phyloP scores from a whole-genome alignment of 2,888 invertebrate genomes.

The Bedellia somnulentella region DNA sequence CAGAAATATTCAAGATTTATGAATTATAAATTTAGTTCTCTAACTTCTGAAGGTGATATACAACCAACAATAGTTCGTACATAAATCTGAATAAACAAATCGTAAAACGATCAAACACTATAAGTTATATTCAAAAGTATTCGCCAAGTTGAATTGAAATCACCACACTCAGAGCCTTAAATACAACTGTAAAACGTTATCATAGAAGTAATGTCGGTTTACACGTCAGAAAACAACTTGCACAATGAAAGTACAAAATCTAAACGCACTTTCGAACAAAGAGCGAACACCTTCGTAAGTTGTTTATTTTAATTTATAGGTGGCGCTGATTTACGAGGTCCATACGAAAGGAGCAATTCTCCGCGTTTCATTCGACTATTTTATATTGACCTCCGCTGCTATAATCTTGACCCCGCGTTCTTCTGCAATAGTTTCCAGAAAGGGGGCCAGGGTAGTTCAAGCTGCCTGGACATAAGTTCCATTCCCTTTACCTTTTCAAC shows the following conservation, averaged over 20 bases:
- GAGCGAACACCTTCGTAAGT: slow-evolving; percentile 11
- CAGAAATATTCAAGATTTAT: too few relatives aligned
- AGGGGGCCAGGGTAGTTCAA: slow-evolving; percentile 12
- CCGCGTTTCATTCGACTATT: slow-evolving; percentile 1
- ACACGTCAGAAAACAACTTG: too few relatives aligned
- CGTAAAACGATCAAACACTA: too few relatives aligned
- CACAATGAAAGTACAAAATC: slow-evolving; percentile 1
- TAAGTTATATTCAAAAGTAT: too few relatives aligned
- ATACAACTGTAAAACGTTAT: too few relatives aligned
- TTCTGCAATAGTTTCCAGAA: slow-evolving; percentile 5
- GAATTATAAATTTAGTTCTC: too few relatives aligned
- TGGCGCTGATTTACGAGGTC: slow-evolving; percentile 45
- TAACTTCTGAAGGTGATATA: too few relatives aligned
- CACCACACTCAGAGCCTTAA: too few relatives aligned
- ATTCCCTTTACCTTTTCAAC: slow-evolving; percentile 8
- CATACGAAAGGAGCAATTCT: slow-evolving; percentile 30
- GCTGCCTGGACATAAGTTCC: slow-evolving; percentile 15
- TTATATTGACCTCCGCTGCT: slow-evolving; percentile 3
- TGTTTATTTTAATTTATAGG: slow-evolving; percentile 39
- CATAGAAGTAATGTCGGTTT: too few relatives aligned
- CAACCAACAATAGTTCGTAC: too few relatives aligned
- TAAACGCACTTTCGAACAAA: slow-evolving; percentile 4
- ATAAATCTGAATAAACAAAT: too few relatives aligned
- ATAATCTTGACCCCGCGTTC: slow-evolving; percentile 7
- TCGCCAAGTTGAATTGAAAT: too few relatives aligned